Evolutionary conservation across 2,113 vertebrate genomes (phyloP), one percentile per base, ranked within the genome.

Genomic region (Lepidothrix coronata): DNA sequence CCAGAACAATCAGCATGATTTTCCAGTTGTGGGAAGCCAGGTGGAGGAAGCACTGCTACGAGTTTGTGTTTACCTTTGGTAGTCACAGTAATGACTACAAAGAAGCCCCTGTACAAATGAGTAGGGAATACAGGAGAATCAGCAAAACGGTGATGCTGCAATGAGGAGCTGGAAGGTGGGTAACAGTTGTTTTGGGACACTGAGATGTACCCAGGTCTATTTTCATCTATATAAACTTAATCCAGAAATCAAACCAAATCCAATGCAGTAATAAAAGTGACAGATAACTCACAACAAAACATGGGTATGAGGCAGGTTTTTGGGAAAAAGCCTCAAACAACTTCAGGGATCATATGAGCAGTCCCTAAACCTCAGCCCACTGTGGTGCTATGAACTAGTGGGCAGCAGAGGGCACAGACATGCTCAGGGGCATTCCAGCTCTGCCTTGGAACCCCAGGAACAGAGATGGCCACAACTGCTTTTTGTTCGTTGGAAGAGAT

Each of bases 381-480:
- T 35, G 21, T 1, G 33, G 28, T 18, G 59, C 59, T 33, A 7
- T 6, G 65, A 15, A 43, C 25, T 1, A 55, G 35, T 2, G 22
- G 55, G 76, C 72, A 91, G 63, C 49, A 85, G 25, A 57, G 73
- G 39, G 33, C n/a, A 72, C 7, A 27, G 43, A 44, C 48, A 51
- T 0, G 3, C 48, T 74, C 25, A 57, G 83, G 12, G 3, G 31
- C 43, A 63, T 6, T 85, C 82, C 91, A 91, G 61, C 43, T 51
- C 68, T 66, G 78, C 74, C 88, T 44, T 3, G 2, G 17, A 75
- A 70, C n/a, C 33, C 46, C 63, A 39, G 27, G 3, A 31, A 76
- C 0, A 0, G 19, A 54, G 58, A 71, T 0, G 2, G 72, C 35
- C 61, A 33, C 31, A 52, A 24, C 52, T 37, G 28, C 10, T 43